Percentiles rank a stretch among this genome's conserved stretches.
Conservation (phyloP, 2,113 vertebrate species). For the Cavia aperea region DNA sequence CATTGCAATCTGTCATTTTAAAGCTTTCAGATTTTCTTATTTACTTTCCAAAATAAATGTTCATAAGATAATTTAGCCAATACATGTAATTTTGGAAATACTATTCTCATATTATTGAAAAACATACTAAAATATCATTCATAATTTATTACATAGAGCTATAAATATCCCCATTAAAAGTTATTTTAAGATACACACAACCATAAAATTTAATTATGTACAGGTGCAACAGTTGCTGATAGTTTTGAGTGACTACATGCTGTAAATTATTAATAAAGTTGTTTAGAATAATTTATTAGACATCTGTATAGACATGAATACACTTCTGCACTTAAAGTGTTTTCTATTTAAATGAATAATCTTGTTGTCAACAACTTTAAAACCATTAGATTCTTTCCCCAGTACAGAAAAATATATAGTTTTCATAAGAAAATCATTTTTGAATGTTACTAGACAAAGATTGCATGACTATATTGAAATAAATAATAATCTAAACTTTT, state of each 20-base stretch:
- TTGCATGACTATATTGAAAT: background rate
- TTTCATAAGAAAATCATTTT: background rate
- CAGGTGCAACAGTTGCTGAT: background rate
- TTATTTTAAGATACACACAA: background rate
- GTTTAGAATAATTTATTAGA: conserved; percentile 37
- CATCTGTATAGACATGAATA: background rate
- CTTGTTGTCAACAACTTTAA: background rate
- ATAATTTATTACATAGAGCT: conserved; percentile 27
- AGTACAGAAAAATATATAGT: background rate
- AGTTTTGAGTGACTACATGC: background rate
- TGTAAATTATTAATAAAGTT: background rate
- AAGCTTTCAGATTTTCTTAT: background rate
- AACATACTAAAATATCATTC: conserved; percentile 33
- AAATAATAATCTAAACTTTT: background rate
- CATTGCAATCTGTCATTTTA: background rate
- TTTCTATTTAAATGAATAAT: background rate
- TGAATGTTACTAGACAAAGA: background rate
- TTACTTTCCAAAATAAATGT: conserved; percentile 15
- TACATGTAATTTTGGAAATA: background rate
- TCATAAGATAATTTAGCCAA: conserved; percentile 1
- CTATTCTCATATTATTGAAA: background rate
- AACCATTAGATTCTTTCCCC: background rate
- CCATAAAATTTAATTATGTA: background rate
- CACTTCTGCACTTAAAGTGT: background rate
- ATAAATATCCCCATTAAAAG: background rate